Conservation (phyloP, 2,888 invertebrate species). For the Drosophila vallismaia region DNA sequence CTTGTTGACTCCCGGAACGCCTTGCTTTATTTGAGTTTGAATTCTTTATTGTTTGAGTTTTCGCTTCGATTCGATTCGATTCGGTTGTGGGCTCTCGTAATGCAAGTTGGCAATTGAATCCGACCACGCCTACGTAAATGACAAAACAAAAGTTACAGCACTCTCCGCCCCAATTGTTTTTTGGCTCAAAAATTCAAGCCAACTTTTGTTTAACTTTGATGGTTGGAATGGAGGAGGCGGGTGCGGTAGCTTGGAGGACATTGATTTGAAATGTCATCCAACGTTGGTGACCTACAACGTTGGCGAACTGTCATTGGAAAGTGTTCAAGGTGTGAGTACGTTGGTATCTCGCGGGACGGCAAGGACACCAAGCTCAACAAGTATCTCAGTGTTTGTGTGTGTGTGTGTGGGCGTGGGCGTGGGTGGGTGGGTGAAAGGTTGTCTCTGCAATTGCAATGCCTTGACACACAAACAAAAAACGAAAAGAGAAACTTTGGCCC, state of each 20-base stretch:
- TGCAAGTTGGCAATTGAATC: slow-evolving; percentile 73
- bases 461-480: slow-evolving; percentile 68
- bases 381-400: slow-evolving; percentile 50
- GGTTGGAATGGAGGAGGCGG: background rate
- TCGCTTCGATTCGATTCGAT: slow-evolving; percentile 28
- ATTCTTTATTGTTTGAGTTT: slow-evolving; percentile 58
- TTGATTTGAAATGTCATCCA: slow-evolving; percentile 56
- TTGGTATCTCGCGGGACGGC: slow-evolving; percentile 48
- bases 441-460: slow-evolving; percentile 49
- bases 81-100: slow-evolving; percentile 25
- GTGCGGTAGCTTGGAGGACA: slow-evolving; percentile 23
- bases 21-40: slow-evolving; percentile 15
- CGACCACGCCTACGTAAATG: slow-evolving; percentile 60
- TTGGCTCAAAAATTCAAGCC: slow-evolving; percentile 55
- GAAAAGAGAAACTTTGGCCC: slow-evolving; percentile 42
- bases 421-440: background rate
- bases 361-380: slow-evolving; percentile 71
- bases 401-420: background rate
- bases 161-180: slow-evolving; percentile 58
- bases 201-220: slow-evolving; percentile 46
- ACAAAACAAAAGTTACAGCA: slow-evolving; percentile 40
- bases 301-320: slow-evolving; percentile 47
- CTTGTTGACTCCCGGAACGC: slow-evolving; percentile 45
- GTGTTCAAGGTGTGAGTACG: slow-evolving; percentile 53
- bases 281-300: slow-evolving; percentile 48